A percentile compares a stretch with the other conserved stretches of the same genome.
These are phyloP conservation scores for Labia minor DNA, from an alignment of 2,888 invertebrate species.

Conservation along the genomic window DNA sequence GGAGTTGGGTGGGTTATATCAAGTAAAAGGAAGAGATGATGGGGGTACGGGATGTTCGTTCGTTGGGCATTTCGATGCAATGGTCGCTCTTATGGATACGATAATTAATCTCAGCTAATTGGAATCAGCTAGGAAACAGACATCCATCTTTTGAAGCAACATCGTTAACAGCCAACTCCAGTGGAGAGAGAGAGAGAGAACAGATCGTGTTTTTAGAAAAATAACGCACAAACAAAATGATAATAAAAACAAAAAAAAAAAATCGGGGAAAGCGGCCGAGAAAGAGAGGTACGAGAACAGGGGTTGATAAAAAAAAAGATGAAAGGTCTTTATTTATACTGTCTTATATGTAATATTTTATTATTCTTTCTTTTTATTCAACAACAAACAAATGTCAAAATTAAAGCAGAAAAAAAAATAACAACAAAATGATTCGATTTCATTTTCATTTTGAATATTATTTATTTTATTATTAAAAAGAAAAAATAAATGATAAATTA, in stretches of 20 bases:
- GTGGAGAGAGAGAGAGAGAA: background rate
- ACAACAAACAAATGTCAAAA: background rate
- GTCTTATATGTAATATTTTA: background rate
- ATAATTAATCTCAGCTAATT: constrained; percentile 6
- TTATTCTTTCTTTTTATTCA: background rate
- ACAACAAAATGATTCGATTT: too few relatives aligned
- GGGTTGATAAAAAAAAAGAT: background rate
- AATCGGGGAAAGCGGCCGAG: background rate
- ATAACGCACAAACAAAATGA: constrained; percentile 4
- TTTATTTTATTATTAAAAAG: too few relatives aligned
- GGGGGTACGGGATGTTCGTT: background rate
- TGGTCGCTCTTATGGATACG: background rate
- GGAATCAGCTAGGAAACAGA: background rate
- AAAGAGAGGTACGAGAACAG: background rate
- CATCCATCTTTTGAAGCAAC: constrained; percentile 13
- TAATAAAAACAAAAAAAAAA: background rate
- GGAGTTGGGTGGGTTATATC: background rate
- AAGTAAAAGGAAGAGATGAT: background rate
- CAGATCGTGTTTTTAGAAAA: background rate
- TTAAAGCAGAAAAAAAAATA: background rate
- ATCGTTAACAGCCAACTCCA: background rate
- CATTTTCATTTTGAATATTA: too few relatives aligned
- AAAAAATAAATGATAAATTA: too few relatives aligned
- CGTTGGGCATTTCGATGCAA: background rate
- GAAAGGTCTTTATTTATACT: background rate